Conservation (phyloP, 2,113 vertebrate species). For the Felis catus region DNA sequence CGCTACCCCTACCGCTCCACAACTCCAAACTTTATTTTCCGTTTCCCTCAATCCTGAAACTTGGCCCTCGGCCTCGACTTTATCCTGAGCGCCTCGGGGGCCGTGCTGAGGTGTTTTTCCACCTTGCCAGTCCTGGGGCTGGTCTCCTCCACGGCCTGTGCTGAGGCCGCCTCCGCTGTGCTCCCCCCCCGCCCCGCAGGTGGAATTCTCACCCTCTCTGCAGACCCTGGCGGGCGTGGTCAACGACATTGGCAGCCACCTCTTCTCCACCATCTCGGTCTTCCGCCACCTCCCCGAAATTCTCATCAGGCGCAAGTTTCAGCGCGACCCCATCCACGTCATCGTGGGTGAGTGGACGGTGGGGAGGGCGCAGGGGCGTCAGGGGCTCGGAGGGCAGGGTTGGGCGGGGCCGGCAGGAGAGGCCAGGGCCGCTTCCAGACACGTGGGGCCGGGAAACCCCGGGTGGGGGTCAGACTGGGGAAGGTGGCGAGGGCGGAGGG, state of each 20-base stretch:
- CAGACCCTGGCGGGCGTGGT: constrained; percentile 85
- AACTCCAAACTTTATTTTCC: neutral
- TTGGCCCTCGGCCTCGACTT: neutral
- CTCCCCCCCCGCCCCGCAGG: constrained; percentile 74
- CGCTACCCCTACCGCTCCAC: neutral
- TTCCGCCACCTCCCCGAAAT: constrained; percentile 90
- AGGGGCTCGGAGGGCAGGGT: neutral
- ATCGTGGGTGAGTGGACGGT: constrained; percentile 84
- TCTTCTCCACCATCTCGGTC: constrained; percentile 87
- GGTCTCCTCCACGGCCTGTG: neutral
- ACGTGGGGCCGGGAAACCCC: neutral
- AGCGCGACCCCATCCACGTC: constrained; percentile 83
- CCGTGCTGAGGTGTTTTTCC: neutral
- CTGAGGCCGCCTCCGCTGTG: neutral
- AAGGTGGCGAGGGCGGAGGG: neutral
- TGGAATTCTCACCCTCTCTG: constrained; percentile 90
- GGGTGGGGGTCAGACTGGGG: neutral
- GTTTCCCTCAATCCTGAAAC: neutral
- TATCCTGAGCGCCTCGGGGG: neutral
- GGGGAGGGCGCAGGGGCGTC: neutral
- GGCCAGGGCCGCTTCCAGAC: neutral
- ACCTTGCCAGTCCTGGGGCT: neutral
- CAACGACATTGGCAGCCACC: constrained; percentile 84
- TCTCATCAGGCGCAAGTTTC: constrained; percentile 78
- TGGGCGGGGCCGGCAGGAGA: neutral